Percentiles rank a stretch among this genome's conserved stretches.
phyloP scores from a whole-genome alignment of 2,888 invertebrate genomes.

The Aporophyla lueneburgensis region DNA sequence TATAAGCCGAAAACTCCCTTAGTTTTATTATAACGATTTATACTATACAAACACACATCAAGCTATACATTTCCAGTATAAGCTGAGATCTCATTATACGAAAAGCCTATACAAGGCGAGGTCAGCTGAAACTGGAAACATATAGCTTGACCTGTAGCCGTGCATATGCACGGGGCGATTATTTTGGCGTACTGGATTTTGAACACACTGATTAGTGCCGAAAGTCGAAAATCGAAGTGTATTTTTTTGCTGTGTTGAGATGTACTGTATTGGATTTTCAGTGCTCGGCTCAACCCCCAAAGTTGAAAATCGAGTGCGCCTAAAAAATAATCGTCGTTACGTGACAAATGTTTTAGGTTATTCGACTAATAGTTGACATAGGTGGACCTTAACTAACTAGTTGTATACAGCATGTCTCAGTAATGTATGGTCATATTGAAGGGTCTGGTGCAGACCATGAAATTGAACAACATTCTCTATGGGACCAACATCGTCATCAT shows the following conservation, averaged over 20 bases:
- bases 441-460: too few species aligned
- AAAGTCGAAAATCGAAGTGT: neutral
- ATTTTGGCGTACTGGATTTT: neutral
- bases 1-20: neutral
- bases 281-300: neutral
- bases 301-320: neutral
- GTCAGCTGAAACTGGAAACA: too few species aligned
- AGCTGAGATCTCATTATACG: too few species aligned
- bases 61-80: too few species aligned
- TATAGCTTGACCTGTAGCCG: too few species aligned
- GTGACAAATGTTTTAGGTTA: neutral
- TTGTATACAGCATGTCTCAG: neutral
- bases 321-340: neutral
- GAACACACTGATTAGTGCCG: too few species aligned
- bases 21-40: neutral
- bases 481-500: neutral
- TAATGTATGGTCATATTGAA: neutral
- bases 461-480: neutral
- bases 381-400: slow-evolving; percentile 1
- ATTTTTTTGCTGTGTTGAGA: neutral
- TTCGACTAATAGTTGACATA: slow-evolving; percentile 22
- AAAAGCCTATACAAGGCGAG: too few species aligned
- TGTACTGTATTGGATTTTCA: neutral
- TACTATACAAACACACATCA: neutral
- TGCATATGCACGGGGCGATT: neutral